Evolutionary conservation across 1,140 invertebrate genomes (phyloP).

Genomic region (Zaprionus taronus): DNA sequence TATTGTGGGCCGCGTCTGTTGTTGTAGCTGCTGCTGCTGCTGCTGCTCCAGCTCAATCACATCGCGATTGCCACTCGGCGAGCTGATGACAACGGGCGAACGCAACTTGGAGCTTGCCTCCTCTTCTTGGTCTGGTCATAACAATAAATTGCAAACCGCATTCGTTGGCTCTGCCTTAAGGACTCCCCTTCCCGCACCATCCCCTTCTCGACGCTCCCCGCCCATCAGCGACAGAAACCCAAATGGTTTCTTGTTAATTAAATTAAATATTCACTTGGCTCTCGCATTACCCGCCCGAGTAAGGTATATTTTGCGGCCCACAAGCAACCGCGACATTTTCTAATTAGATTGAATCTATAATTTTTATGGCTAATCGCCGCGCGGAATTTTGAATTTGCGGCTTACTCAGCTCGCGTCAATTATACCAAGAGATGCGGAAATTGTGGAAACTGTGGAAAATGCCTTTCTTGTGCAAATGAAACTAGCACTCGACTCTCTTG

Average conservation of each 20-base stretch:
- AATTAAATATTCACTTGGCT: slow-evolving; percentile 78
- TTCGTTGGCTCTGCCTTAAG: neutral
- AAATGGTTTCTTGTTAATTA: slow-evolving; percentile 82
- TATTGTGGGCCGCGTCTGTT: slow-evolving; percentile 40
- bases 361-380: slow-evolving; percentile 82
- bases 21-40: neutral
- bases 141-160: slow-evolving; percentile 75
- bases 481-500: slow-evolving; percentile 14
- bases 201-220: neutral
- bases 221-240: slow-evolving; percentile 38
- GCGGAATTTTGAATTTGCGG: slow-evolving; percentile 75
- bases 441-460: slow-evolving; percentile 41
- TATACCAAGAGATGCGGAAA: slow-evolving; percentile 25
- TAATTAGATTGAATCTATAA: slow-evolving; percentile 84
- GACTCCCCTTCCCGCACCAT: neutral
- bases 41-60: slow-evolving; percentile 57
- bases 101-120: slow-evolving; percentile 39
- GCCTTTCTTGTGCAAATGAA: slow-evolving; percentile 72
- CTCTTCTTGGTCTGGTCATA: slow-evolving; percentile 69
- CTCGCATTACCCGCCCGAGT: neutral
- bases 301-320: slow-evolving; percentile 24
- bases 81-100: slow-evolving; percentile 37
- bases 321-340: slow-evolving; percentile 66
- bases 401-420: slow-evolving; percentile 36
- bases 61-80: slow-evolving; percentile 40